Evolutionary conservation across 2,113 vertebrate genomes (phyloP).

Genomic region (Dendrocopos noguchii): DNA sequence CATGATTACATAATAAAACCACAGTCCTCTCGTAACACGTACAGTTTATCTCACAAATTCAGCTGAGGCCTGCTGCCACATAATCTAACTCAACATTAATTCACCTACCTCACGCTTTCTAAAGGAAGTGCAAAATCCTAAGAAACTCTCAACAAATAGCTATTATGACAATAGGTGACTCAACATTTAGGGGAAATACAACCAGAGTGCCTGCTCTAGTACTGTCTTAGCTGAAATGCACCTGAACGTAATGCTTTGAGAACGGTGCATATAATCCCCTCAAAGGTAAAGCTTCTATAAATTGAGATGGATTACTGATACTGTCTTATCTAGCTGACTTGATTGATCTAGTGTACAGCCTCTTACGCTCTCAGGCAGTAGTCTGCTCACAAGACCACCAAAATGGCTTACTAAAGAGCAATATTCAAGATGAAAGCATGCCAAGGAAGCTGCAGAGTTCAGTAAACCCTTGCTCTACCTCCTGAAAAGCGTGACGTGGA

Average conservation of each 20-base stretch:
- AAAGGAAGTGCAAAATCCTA: constrained; percentile 23
- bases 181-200: constrained; percentile 25
- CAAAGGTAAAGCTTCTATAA: constrained; percentile 21
- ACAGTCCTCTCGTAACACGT: not conserved
- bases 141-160: constrained; percentile 40
- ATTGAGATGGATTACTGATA: not conserved
- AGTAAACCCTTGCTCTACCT: not conserved
- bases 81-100: constrained; percentile 32
- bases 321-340: not conserved
- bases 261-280: not conserved
- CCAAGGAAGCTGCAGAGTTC: not conserved
- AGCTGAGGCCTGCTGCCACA: not conserved
- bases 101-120: not conserved
- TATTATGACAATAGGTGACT: constrained; percentile 34
- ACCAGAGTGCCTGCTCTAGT: constrained; percentile 1
- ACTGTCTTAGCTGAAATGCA: constrained; percentile 2
- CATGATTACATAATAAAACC: constrained; percentile 28
- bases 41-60: constrained; percentile 20
- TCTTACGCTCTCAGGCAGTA: not conserved
- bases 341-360: not conserved
- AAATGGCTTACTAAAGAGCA: not conserved
- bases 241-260: not conserved
- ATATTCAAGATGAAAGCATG: not conserved
- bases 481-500: not conserved
- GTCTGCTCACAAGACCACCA: not conserved